A percentile compares a stretch with the other conserved stretches of the same genome.
phyloP scores from a whole-genome alignment of 23 tunicate species.

The Corella eumyota region DNA sequence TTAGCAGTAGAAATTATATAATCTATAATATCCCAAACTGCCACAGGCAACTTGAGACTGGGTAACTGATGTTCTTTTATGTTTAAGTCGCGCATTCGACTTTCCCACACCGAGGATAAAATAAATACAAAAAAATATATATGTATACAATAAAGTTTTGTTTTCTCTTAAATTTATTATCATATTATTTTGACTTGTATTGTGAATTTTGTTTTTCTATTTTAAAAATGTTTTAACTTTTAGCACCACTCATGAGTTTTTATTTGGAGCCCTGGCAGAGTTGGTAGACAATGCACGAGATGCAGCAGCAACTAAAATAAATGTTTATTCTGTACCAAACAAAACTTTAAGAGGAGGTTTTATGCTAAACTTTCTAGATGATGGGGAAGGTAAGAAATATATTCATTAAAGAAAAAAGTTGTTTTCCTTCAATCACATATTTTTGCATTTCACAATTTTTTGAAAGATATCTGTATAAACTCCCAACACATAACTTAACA shows the following conservation, averaged over 20 bases:
- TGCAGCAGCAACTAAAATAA: constrained; percentile 82
- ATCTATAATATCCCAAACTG: too few relatives aligned
- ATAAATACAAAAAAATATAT: too few relatives aligned
- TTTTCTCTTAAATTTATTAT: too few relatives aligned
- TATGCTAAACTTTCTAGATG: constrained; percentile 81
- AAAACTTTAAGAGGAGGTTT: constrained; percentile 61
- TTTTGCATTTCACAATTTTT: neutral
- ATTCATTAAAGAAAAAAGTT: neutral
- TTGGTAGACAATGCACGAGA: constrained; percentile 94
- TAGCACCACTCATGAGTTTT: constrained; percentile 94
- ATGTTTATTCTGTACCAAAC: constrained; percentile 61
- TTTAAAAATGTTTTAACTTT: neutral
- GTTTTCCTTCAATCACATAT: neutral
- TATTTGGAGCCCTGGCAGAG: constrained; percentile 99
- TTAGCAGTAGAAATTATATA: too few relatives aligned
- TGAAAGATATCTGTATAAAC: neutral
- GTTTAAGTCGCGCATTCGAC: too few relatives aligned
- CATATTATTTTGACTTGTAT: too few relatives aligned
- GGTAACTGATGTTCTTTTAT: too few relatives aligned
- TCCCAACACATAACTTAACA: neutral
- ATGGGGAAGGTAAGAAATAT: constrained; percentile 62
- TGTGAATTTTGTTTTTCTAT: too few relatives aligned
- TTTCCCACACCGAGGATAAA: too few relatives aligned
- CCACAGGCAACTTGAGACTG: too few relatives aligned
- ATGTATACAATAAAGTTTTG: too few relatives aligned